Conservation (phyloP, 2,888 invertebrate genomes). For the Exephanes ischioxanthus region DNA sequence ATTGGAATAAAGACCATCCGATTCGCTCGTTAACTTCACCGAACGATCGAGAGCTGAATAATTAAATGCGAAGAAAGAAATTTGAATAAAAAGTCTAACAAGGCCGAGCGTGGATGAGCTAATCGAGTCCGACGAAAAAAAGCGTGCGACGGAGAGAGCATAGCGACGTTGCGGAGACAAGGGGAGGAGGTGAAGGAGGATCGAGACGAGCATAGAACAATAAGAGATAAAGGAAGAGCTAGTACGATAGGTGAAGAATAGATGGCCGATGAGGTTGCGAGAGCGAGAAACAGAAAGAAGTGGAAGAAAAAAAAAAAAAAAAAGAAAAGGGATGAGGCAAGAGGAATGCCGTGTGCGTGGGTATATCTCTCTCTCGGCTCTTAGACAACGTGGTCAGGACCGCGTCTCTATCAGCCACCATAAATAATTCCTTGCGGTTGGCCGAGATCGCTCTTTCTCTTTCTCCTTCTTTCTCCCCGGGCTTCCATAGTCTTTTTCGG, state of each 20-base stretch:
- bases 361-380: conserved; percentile 74
- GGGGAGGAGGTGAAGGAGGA: conserved; percentile 15
- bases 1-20: background rate
- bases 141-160: conserved; percentile 23
- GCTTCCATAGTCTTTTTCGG: conserved; percentile 64
- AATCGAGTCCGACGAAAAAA: conserved; percentile 53
- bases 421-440: conserved; percentile 82
- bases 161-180: conserved; percentile 36
- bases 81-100: conserved; percentile 6
- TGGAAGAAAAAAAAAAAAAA: conserved; percentile 41
- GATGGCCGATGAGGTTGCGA: conserved; percentile 68
- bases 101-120: conserved; percentile 58
- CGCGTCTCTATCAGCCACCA: conserved; percentile 85
- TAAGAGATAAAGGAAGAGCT: conserved; percentile 51
- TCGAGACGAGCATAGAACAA: conserved; percentile 55
- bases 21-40: background rate
- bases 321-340: conserved; percentile 70
- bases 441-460: conserved; percentile 33
- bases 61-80: background rate
- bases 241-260: conserved; percentile 56
- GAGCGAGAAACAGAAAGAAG: conserved; percentile 58
- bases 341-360: conserved; percentile 83
- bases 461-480: conserved; percentile 60
- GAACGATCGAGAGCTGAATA: background rate
- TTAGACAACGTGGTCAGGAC: conserved; percentile 81